Evolutionary conservation across 2,113 vertebrate species (phyloP), one percentile per base, ranked within the genome.

Genomic region (Mionectes macconnelli): DNA sequence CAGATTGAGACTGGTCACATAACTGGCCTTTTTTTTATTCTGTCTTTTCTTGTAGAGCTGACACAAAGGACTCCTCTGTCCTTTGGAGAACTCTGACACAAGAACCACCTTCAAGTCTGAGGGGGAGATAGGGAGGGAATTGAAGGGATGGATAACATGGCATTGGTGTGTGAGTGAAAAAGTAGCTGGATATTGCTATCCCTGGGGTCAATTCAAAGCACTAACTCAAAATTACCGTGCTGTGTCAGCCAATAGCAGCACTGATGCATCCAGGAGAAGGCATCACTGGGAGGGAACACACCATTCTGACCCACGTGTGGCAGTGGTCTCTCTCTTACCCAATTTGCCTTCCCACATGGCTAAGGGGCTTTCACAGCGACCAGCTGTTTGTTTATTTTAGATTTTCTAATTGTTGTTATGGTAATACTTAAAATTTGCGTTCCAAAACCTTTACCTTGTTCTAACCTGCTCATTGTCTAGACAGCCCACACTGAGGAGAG

Each of bases 361-460:
- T 47, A 72, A 94, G 18, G 16, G 89, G 84, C 90, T 95, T 95
- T 74, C 66, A 78, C 28, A 93, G 63, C 55, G 62, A 75, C 86
- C 37, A 42, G 63, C 74, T 94, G 37, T 77, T 97, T 94, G 75
- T 83, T 93, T 96, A 68, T 84, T 93, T 93, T 52, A 66, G 76
- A 50, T 80, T 27, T 84, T 93, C 82, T 93, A 88, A 89, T 84
- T 87, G 93, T 97, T 97, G 90, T 89, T 93, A 95, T 83, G 94
- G 93, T 93, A 96, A 97, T 95, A 84, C 42, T 95, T 89, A 84
- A 91, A 78, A 94, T 96, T 95, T 97, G 42, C 82, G 91, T 92
- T 79, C 90, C 55, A 7, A 93, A 95, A 87, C 66, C 23, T 24
- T 88, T 87, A 87, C 84, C 92, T 96, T 94, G 66, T 93, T 95